phyloP scores from a whole-genome alignment of 2,797 vertebrate species.

The Schizothorax lantsangensis region DNA sequence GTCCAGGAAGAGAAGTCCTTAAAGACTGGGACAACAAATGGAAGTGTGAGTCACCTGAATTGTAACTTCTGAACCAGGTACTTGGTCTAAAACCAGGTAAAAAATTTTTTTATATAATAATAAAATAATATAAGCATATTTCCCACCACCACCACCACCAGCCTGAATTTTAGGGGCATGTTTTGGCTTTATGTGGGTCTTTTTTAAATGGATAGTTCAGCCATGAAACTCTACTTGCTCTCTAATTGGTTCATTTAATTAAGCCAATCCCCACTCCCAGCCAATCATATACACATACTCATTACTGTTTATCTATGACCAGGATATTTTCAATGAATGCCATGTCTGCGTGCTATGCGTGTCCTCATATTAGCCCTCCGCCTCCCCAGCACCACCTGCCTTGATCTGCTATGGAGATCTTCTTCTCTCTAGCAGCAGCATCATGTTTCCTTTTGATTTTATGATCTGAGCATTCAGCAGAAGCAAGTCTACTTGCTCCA shows the following conservation, averaged over 20 bases:
- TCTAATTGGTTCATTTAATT: background rate
- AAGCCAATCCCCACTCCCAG: background rate
- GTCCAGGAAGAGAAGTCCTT: background rate
- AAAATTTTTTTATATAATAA: background rate
- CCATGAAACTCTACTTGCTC: background rate
- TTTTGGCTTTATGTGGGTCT: background rate
- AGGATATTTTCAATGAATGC: background rate
- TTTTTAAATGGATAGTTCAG: background rate
- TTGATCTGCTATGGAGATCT: background rate
- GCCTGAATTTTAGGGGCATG: background rate
- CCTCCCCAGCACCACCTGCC: background rate
- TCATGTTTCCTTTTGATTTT: background rate
- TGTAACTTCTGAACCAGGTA: slow-evolving; percentile 11
- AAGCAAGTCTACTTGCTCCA: background rate
- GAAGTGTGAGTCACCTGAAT: background rate
- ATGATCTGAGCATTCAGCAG: background rate
- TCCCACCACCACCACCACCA: background rate
- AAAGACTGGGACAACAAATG: background rate
- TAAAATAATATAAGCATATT: background rate
- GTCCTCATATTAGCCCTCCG: background rate
- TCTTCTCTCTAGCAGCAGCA: background rate
- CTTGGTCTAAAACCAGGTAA: background rate
- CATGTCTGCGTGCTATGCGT: background rate
- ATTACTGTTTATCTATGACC: background rate
- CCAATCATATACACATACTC: background rate